phyloP scores from a whole-genome alignment of 2,888 invertebrate genomes.

The Leptinotarsa juncta region DNA sequence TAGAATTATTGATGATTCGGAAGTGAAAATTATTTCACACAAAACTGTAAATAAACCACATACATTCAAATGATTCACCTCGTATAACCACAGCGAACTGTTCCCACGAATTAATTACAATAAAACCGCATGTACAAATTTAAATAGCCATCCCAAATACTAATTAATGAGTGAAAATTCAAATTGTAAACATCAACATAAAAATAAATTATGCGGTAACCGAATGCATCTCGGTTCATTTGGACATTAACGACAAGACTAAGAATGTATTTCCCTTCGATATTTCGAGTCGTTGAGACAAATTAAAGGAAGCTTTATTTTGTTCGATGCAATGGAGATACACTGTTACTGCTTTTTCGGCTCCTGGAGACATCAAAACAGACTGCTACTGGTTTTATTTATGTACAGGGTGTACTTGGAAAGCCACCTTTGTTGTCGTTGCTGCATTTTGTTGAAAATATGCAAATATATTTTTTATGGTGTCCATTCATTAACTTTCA shows the following conservation, averaged over 20 bases:
- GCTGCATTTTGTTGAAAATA: too few species aligned
- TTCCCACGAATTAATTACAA: constrained; percentile 33
- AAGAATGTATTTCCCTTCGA: not conserved
- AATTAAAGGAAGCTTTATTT: not conserved
- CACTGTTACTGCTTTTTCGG: not conserved
- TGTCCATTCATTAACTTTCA: too few species aligned
- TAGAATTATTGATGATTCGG: too few species aligned
- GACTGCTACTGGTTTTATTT: constrained; percentile 14
- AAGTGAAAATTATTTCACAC: not conserved
- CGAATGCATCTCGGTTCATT: not conserved
- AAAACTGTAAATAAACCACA: not conserved
- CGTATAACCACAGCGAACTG: constrained; percentile 3
- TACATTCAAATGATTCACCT: constrained; percentile 6
- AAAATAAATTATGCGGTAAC: constrained; percentile 35
- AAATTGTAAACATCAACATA: constrained; percentile 40
- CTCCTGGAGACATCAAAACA: not conserved
- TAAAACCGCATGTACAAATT: constrained; percentile 24
- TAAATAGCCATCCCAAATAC: constrained; percentile 35
- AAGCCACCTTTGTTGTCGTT: not conserved
- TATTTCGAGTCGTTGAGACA: not conserved
- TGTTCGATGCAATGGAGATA: constrained; percentile 6
- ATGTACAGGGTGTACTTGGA: not conserved
- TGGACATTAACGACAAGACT: not conserved
- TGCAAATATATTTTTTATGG: too few species aligned
- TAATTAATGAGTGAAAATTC: constrained; percentile 36